Conservation (phyloP, 2,888 invertebrate species). For the Diaphora mendica region DNA sequence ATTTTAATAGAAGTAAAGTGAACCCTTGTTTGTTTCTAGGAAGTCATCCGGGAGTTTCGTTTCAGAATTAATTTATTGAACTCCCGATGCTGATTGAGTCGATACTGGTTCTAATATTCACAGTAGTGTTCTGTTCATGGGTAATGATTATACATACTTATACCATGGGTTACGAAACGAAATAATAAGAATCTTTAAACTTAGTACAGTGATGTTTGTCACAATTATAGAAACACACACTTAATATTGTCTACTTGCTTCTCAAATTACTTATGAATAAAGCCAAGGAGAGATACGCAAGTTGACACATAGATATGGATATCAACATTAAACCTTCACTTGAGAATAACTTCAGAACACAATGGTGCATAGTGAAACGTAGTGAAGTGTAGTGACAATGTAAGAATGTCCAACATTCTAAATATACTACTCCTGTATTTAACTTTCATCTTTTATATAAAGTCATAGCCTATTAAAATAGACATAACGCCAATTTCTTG, state of each 20-base stretch:
- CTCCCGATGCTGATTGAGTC: not conserved
- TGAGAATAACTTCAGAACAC: not conserved
- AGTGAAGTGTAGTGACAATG: too few relatives aligned
- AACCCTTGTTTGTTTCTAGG: constrained; percentile 27
- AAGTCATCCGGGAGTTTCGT: constrained; percentile 20
- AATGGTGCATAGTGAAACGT: too few relatives aligned
- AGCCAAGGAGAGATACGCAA: not conserved
- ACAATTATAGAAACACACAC: too few relatives aligned
- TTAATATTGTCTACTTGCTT: not conserved
- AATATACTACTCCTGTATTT: too few relatives aligned
- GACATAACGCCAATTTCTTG: constrained; percentile 31
- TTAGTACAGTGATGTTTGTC: too few relatives aligned
- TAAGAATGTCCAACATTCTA: too few relatives aligned
- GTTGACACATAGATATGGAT: not conserved
- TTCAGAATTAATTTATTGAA: constrained; percentile 1
- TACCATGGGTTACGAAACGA: too few relatives aligned
- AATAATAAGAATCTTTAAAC: too few relatives aligned
- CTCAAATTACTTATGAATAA: not conserved
- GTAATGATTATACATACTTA: too few relatives aligned
- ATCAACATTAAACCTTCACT: not conserved
- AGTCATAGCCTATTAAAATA: not conserved
- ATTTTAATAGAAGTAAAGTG: constrained; percentile 5
- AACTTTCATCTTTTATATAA: not conserved
- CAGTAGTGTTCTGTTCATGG: not conserved
- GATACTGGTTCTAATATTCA: not conserved